Conservation (phyloP, 64 coral and sea anemone species). For the Dendrophyllia cribrosa region DNA sequence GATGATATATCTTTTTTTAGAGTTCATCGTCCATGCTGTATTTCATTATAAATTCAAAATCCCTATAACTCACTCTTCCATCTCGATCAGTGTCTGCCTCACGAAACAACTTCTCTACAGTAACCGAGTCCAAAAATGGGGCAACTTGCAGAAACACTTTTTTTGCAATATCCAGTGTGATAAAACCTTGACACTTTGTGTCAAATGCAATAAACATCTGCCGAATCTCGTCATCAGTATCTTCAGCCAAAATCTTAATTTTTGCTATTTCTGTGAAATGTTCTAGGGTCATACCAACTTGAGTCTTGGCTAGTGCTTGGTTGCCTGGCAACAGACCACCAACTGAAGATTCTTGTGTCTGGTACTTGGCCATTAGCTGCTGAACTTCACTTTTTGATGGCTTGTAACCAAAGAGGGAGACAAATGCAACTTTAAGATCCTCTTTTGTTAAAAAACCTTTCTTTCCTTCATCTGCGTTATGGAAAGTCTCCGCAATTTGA, state of each 20-base stretch:
- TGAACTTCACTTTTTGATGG: slow-evolving; percentile 86
- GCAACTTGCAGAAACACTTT: slow-evolving; percentile 77
- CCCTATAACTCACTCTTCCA: slow-evolving; percentile 88
- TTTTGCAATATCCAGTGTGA: slow-evolving; percentile 83
- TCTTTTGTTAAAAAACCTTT: slow-evolving; percentile 84
- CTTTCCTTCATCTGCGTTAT: slow-evolving; percentile 72
- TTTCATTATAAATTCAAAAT: slow-evolving; percentile 99
- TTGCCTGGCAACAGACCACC: not conserved
- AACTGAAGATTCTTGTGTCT: not conserved
- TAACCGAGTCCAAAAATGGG: slow-evolving; percentile 78
- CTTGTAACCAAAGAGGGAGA: slow-evolving; percentile 94
- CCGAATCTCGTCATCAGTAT: slow-evolving; percentile 86
- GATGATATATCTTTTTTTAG: not conserved
- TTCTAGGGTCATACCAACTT: slow-evolving; percentile 59
- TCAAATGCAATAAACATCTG: slow-evolving; percentile 98
- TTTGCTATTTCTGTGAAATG: slow-evolving; percentile 73
- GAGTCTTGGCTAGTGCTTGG: not conserved
- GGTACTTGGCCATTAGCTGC: slow-evolving; percentile 64
- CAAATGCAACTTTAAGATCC: slow-evolving; percentile 92
- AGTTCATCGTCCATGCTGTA: slow-evolving; percentile 51
- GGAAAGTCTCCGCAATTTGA: slow-evolving; percentile 79
- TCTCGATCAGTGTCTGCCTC: slow-evolving; percentile 95
- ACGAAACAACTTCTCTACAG: slow-evolving; percentile 80
- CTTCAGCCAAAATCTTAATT: slow-evolving; percentile 80
- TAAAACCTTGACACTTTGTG: slow-evolving; percentile 82